Percentiles rank a stretch among this genome's conserved stretches.
Evolutionary conservation across 1,140 invertebrate genomes (phyloP).

Genomic region (Caenorhabditis latens): DNA sequence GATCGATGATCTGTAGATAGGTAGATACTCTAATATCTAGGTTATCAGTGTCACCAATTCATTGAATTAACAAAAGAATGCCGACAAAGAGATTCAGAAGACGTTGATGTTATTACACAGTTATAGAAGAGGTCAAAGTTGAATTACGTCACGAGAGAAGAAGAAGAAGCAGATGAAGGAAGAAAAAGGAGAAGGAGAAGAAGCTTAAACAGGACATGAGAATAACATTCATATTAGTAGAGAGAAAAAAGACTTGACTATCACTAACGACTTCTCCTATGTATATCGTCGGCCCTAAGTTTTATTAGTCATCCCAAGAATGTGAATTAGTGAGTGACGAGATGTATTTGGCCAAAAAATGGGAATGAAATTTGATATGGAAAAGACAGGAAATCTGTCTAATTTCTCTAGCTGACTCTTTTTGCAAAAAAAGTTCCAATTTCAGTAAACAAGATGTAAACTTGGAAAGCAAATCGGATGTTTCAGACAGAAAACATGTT

Average conservation of each 20-base stretch:
- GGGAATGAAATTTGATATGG: slow-evolving; percentile 14
- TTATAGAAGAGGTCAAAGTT: slow-evolving; percentile 47
- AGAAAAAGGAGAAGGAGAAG: slow-evolving; percentile 2
- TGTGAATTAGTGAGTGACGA: slow-evolving; percentile 10
- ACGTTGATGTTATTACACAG: slow-evolving; percentile 5
- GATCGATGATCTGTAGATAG: background rate
- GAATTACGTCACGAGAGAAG: slow-evolving; percentile 48
- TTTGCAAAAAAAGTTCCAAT: slow-evolving; percentile 24
- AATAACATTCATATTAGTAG: slow-evolving; percentile 20
- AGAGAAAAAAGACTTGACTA: background rate
- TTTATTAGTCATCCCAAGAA: slow-evolving; percentile 34
- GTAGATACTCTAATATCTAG: background rate
- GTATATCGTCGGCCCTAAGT: background rate
- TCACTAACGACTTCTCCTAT: slow-evolving; percentile 1
- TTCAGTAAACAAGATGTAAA: slow-evolving; percentile 1
- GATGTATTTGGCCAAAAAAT: background rate
- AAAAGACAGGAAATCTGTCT: slow-evolving; percentile 19
- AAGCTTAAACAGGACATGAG: slow-evolving; percentile 43
- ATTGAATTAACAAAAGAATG: slow-evolving; percentile 27
- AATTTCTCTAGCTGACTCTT: background rate
- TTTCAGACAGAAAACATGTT: background rate
- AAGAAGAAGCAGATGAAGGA: slow-evolving; percentile 5
- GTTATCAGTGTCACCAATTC: slow-evolving; percentile 35
- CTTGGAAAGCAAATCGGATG: background rate
- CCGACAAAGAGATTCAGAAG: slow-evolving; percentile 38